These are phyloP conservation scores for Argya squamiceps DNA, from an alignment of 2,797 vertebrate species.

Conservation along the genomic window DNA sequence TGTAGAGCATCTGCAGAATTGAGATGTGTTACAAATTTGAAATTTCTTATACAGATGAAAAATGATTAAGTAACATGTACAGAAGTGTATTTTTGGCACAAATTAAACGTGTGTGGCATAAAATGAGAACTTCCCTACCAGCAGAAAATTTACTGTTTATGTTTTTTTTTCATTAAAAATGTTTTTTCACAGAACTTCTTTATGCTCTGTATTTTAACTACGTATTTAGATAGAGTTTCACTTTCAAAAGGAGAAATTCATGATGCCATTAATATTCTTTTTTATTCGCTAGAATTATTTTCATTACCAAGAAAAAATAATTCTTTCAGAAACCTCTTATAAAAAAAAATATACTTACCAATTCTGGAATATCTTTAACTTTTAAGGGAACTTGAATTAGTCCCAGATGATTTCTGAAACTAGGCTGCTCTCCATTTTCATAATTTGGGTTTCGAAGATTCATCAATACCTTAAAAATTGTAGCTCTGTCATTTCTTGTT, in stretches of 20 bases:
- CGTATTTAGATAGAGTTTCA: not conserved
- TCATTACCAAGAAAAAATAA: not conserved
- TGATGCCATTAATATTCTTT: not conserved
- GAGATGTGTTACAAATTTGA: not conserved
- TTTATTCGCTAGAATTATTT: not conserved
- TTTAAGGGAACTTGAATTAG: conserved; percentile 93
- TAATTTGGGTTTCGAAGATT: conserved; percentile 93
- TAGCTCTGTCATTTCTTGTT: conserved; percentile 29
- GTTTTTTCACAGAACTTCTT: not conserved
- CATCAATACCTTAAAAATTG: conserved; percentile 86
- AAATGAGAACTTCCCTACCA: not conserved
- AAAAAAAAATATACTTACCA: conserved; percentile 79
- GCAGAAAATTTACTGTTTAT: not conserved
- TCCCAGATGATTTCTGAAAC: conserved; percentile 89
- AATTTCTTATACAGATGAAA: not conserved
- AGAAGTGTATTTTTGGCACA: not conserved
- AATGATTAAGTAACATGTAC: not conserved
- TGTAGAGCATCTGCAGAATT: not conserved
- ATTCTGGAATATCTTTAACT: conserved; percentile 87
- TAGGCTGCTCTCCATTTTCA: conserved; percentile 85
- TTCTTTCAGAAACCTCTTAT: not conserved
- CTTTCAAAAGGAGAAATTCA: not conserved
- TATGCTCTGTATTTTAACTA: not conserved
- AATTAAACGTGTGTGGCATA: not conserved
- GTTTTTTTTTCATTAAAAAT: not conserved